Evolutionary conservation across 2,888 invertebrate species (phyloP).

Genomic region (Drosophila histrio): DNA sequence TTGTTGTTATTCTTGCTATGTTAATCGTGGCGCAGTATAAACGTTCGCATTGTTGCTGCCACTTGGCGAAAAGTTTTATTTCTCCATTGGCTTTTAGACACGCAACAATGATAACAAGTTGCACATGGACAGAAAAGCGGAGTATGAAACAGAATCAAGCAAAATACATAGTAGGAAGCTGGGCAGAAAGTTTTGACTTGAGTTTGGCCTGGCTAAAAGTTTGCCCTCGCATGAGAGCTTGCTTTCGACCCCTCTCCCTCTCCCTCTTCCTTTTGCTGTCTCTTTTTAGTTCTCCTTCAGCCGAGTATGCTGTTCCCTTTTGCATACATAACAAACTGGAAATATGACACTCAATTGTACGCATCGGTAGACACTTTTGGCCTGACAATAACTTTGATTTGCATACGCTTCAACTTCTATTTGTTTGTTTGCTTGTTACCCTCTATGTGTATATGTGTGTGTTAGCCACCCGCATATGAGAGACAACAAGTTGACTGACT

Average conservation of each 20-base stretch:
- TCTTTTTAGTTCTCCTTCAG: not conserved
- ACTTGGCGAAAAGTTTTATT: slow-evolving; percentile 63
- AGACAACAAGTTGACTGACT: slow-evolving; percentile 59
- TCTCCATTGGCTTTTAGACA: slow-evolving; percentile 75
- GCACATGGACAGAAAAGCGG: slow-evolving; percentile 38
- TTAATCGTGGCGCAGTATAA: slow-evolving; percentile 67
- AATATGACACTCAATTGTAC: slow-evolving; percentile 79
- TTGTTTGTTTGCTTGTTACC: slow-evolving; percentile 34
- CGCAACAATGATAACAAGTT: slow-evolving; percentile 78
- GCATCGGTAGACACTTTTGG: slow-evolving; percentile 75
- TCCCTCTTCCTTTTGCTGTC: not conserved
- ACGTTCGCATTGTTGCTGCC: slow-evolving; percentile 51
- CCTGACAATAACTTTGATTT: slow-evolving; percentile 78
- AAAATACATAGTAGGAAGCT: slow-evolving; percentile 27
- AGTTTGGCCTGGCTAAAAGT: slow-evolving; percentile 49
- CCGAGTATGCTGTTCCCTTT: slow-evolving; percentile 17
- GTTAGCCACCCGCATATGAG: slow-evolving; percentile 47
- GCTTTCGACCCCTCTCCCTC: not conserved
- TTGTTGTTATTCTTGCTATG: slow-evolving; percentile 40
- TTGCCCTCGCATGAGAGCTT: slow-evolving; percentile 45
- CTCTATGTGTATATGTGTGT: not conserved
- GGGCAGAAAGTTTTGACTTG: slow-evolving; percentile 47
- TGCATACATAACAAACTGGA: slow-evolving; percentile 69
- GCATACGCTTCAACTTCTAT: slow-evolving; percentile 49
- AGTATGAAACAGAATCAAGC: slow-evolving; percentile 3